Evolutionary conservation across 2,113 vertebrate species (phyloP).

Genomic region (Pelecanoides urinatrix): DNA sequence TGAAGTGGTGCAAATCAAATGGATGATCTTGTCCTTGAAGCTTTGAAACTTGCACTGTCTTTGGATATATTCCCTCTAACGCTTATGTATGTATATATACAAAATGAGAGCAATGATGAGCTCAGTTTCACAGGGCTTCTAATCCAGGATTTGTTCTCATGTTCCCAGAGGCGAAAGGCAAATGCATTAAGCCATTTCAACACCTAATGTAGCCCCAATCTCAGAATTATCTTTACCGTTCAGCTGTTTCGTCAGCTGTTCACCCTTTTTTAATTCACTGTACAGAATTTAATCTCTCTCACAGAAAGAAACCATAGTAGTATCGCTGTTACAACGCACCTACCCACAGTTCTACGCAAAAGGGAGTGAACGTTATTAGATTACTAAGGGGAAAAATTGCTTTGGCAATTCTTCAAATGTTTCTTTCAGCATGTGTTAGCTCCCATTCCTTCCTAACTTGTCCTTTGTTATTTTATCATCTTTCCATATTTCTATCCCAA

Average conservation of each 20-base stretch:
- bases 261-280: constrained; percentile 6
- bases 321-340: neutral
- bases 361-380: constrained; percentile 1
- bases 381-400: neutral
- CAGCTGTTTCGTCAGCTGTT: constrained; percentile 44
- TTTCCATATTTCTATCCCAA: neutral
- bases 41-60: neutral
- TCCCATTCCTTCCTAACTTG: neutral
- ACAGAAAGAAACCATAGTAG: neutral
- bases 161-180: constrained; percentile 33
- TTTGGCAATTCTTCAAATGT: constrained; percentile 7
- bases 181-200: constrained; percentile 25
- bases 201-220: constrained; percentile 3
- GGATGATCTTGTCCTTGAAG: neutral
- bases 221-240: constrained; percentile 45
- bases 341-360: neutral
- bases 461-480: neutral
- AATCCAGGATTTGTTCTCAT: constrained; percentile 50
- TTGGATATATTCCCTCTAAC: neutral
- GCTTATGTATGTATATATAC: neutral
- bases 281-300: constrained; percentile 16
- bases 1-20: neutral
- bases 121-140: neutral
- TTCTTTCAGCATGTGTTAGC: neutral
- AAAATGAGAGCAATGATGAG: neutral